A percentile compares a stretch with the other conserved stretches of the same genome.
phyloP scores from a whole-genome alignment of 1,140 invertebrate species.

The Pogonognathellus flavescens region DNA sequence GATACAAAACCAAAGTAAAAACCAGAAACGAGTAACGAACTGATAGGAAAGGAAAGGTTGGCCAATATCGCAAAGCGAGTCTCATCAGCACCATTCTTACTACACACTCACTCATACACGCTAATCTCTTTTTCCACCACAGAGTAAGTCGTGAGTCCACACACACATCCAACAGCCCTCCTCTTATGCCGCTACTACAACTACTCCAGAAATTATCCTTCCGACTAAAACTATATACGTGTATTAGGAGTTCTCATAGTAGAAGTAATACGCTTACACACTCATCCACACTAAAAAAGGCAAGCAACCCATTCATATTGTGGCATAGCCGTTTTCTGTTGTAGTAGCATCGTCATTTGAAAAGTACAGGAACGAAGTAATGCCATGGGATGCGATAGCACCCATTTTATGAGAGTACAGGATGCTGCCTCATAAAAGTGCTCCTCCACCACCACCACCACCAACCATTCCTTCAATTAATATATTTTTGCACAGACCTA shows the following conservation, averaged over 20 bases:
- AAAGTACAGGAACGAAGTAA: background rate
- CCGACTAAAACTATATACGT: too few relatives aligned
- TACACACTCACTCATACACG: slow-evolving; percentile 52
- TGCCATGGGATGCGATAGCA: slow-evolving; percentile 31
- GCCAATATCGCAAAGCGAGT: background rate
- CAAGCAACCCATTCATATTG: too few relatives aligned
- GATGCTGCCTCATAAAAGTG: slow-evolving; percentile 63
- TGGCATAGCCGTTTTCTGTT: too few relatives aligned
- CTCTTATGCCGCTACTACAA: background rate
- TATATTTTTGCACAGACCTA: slow-evolving; percentile 59
- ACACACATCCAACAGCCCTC: background rate
- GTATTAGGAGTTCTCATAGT: too few relatives aligned
- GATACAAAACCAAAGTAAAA: slow-evolving; percentile 3
- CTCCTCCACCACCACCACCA: slow-evolving; percentile 52
- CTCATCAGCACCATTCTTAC: slow-evolving; percentile 51
- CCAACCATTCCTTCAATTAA: slow-evolving; percentile 63
- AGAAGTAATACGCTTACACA: too few relatives aligned
- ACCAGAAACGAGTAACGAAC: background rate
- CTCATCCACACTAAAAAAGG: too few relatives aligned
- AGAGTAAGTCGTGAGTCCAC: slow-evolving; percentile 28
- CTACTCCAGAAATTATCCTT: background rate
- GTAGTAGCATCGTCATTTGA: too few relatives aligned
- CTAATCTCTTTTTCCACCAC: slow-evolving; percentile 59
- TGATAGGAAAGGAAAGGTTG: slow-evolving; percentile 45
- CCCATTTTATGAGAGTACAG: slow-evolving; percentile 61